Conservation (phyloP, 23 tunicate species). For the Botrylloides violaceus region DNA sequence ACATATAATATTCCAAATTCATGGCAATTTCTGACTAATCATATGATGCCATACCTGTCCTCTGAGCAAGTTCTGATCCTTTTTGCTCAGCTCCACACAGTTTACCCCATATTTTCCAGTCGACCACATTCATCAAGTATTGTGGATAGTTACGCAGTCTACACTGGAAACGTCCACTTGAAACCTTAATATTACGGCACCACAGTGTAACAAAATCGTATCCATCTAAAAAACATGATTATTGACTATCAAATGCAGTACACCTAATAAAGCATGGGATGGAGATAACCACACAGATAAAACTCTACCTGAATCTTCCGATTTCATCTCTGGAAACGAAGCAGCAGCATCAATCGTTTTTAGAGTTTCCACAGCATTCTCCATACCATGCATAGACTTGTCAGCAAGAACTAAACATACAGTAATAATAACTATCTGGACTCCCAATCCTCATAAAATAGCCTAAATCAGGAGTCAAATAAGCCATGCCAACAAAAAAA, state of each 20-base stretch:
- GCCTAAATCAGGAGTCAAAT: too few relatives aligned
- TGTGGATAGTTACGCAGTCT: conserved; percentile 75
- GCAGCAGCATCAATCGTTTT: conserved; percentile 59
- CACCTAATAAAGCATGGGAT: too few relatives aligned
- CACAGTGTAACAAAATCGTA: conserved; percentile 89
- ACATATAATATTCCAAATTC: not conserved
- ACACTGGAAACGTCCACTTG: conserved; percentile 55
- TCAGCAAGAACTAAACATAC: conserved; percentile 48
- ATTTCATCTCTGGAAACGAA: conserved; percentile 50
- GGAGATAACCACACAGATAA: not conserved
- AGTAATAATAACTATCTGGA: not conserved
- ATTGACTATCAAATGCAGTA: not conserved
- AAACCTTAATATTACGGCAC: conserved; percentile 57
- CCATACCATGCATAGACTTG: conserved; percentile 79
- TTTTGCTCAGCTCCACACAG: conserved; percentile 86
- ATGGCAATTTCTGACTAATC: not conserved
- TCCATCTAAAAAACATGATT: conserved; percentile 19
- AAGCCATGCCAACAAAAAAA: not conserved
- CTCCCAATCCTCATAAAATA: too few relatives aligned
- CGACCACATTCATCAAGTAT: conserved; percentile 73
- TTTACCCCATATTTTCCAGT: conserved; percentile 71
- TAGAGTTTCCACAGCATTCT: conserved; percentile 77
- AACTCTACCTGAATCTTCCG: conserved; percentile 12
- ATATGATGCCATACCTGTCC: conserved; percentile 43
- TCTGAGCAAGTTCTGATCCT: conserved; percentile 50